These are phyloP conservation scores for Cavia aperea DNA, from an alignment of 2,113 vertebrate genomes.

Conservation along the genomic window DNA sequence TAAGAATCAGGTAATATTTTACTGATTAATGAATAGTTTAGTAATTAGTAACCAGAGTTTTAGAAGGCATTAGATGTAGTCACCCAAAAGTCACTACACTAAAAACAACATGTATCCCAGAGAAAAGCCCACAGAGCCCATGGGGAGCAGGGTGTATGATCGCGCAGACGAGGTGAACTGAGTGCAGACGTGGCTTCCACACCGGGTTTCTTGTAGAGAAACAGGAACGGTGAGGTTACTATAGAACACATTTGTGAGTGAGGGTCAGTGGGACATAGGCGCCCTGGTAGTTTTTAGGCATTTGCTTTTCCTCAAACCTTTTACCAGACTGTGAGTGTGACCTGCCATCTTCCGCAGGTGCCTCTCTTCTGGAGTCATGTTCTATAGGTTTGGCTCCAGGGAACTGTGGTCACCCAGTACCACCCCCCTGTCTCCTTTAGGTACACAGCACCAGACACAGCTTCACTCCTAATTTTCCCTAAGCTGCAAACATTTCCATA, in stretches of 20 bases:
- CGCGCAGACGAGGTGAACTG: background rate
- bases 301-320: background rate
- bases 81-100: background rate
- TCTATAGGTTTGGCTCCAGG: constrained; percentile 21
- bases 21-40: constrained; percentile 19
- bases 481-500: background rate
- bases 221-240: background rate
- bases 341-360: background rate
- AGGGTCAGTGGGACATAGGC: background rate
- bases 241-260: background rate
- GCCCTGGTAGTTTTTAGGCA: background rate
- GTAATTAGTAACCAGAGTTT: background rate
- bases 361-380: background rate
- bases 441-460: background rate
- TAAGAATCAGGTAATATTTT: background rate
- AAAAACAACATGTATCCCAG: background rate
- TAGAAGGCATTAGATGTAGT: background rate
- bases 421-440: background rate
- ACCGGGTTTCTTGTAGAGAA: background rate
- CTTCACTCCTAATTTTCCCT: background rate
- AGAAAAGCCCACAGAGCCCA: background rate
- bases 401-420: background rate
- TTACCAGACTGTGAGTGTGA: background rate
- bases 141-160: background rate
- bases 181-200: background rate